Percentiles rank a stretch among this genome's conserved stretches.
These are phyloP conservation scores for Hiodon alosoides DNA, from an alignment of 2,113 vertebrate species.

Conservation along the genomic window DNA sequence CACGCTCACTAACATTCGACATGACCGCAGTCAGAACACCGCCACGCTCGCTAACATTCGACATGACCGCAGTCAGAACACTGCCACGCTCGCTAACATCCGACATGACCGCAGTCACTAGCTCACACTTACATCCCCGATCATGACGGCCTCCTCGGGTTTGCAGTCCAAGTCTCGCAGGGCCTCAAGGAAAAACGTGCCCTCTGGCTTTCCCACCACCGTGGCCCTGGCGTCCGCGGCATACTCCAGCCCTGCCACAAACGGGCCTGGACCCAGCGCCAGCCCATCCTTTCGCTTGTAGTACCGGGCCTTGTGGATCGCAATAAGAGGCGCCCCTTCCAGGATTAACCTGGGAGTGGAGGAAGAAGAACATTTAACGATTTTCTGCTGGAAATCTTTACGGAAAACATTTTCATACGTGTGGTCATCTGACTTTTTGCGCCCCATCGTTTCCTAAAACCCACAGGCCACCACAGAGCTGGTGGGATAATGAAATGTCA, in stretches of 20 bases:
- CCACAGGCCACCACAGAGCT: neutral
- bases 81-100: neutral
- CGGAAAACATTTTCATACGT: too few relatives aligned
- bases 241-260: constrained; percentile 82
- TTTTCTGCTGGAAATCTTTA: too few relatives aligned
- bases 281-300: constrained; percentile 85
- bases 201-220: constrained; percentile 89
- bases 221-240: constrained; percentile 74
- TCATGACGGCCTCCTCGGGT: constrained; percentile 81
- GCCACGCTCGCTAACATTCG: too few relatives aligned
- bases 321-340: constrained; percentile 86
- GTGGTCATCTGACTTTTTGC: too few relatives aligned
- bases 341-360: constrained; percentile 68
- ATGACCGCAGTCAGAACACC: too few relatives aligned
- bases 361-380: neutral
- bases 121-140: constrained; percentile 80
- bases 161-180: constrained; percentile 59
- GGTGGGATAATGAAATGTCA: too few relatives aligned
- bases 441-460: too few relatives aligned
- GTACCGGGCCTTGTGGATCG: constrained; percentile 92
- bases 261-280: constrained; percentile 87
- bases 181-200: constrained; percentile 85
- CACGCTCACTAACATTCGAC: too few relatives aligned
- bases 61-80: too few relatives aligned
- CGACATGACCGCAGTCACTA: too few relatives aligned